Conservation (phyloP, 2,113 vertebrate genomes). For the Erinaceus europaeus region DNA sequence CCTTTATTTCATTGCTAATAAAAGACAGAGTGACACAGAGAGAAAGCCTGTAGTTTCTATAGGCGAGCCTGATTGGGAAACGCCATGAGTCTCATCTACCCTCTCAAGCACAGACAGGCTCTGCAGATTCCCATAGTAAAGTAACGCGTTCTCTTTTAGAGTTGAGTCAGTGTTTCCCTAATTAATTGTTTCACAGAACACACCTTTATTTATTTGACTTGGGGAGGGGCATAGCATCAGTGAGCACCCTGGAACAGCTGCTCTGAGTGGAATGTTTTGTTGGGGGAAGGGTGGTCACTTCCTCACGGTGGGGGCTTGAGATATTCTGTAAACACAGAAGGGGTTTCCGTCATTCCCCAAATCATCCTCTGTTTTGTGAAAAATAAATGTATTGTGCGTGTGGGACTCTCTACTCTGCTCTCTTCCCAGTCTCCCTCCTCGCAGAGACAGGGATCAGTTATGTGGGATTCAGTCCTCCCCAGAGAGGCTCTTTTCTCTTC, state of each 20-base stretch:
- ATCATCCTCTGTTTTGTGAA: neutral
- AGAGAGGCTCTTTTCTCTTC: too few relatives aligned
- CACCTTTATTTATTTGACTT: neutral
- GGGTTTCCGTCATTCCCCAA: too few relatives aligned
- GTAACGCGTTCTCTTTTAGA: neutral
- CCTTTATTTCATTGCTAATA: neutral
- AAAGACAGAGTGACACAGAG: neutral
- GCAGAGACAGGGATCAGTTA: neutral
- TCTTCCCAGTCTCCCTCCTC: neutral
- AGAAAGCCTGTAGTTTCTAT: neutral
- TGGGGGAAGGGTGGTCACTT: neutral
- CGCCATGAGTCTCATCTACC: fast-evolving
- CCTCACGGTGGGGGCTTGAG: too few relatives aligned
- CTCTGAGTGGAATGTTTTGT: neutral
- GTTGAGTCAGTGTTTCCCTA: neutral
- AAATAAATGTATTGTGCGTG: neutral
- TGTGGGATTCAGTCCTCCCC: neutral
- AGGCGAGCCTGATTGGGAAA: neutral
- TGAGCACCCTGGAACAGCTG: neutral
- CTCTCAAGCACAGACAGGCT: fast-evolving
- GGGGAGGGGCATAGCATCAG: too few relatives aligned
- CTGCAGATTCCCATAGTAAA: neutral
- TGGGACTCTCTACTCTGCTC: neutral
- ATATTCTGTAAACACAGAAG: too few relatives aligned
- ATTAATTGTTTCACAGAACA: neutral